Conservation (phyloP, 2,888 invertebrate genomes). For the Chesias legatella region DNA sequence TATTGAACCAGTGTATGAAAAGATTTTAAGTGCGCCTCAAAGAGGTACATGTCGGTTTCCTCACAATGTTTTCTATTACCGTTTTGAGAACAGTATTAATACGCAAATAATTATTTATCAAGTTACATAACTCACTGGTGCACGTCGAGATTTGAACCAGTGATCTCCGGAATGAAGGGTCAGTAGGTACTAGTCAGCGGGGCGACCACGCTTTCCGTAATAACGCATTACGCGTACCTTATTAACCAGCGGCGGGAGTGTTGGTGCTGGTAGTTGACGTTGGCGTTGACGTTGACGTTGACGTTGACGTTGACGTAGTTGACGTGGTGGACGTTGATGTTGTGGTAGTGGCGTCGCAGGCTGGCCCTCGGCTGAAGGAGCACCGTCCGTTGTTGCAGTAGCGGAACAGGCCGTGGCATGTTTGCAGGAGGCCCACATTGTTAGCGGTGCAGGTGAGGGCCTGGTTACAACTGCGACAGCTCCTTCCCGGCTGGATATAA, state of each 20-base stretch:
- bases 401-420: slow-evolving; percentile 39
- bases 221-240: no score
- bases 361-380: slow-evolving; percentile 40
- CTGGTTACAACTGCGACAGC: slow-evolving; percentile 42
- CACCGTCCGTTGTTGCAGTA: slow-evolving; percentile 56
- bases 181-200: no score
- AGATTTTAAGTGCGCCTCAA: no score
- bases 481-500: slow-evolving; percentile 25
- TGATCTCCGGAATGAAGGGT: no score
- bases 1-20: no score
- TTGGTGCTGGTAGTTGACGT: slow-evolving; percentile 36
- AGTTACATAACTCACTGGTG: no score
- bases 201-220: no score
- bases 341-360: slow-evolving; percentile 36
- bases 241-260: slow-evolving; percentile 5
- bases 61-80: no score
- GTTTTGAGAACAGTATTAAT: no score
- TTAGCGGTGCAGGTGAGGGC: slow-evolving; percentile 39
- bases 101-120: no score
- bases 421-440: slow-evolving; percentile 40
- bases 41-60: no score
- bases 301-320: slow-evolving; percentile 14
- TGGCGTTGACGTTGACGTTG: slow-evolving; percentile 12
- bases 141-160: no score
- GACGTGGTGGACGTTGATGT: slow-evolving; percentile 13